These are phyloP conservation scores for Propithecus deckenii DNA, from an alignment of 2,797 vertebrate genomes.

Conservation along the genomic window DNA sequence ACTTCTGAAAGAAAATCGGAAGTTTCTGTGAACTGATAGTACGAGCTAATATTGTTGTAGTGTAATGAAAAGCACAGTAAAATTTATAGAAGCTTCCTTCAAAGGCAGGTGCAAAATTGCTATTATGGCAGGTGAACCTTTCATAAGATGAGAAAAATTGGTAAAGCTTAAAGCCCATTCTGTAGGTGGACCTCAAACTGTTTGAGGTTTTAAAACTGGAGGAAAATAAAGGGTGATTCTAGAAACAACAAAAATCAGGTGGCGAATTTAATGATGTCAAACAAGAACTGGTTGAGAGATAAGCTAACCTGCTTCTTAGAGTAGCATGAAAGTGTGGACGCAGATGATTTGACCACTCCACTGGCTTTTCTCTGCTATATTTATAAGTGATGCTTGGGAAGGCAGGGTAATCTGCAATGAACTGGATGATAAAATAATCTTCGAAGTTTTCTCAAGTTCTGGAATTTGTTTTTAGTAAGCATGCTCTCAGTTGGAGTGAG, in stretches of 20 bases:
- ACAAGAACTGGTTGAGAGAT: neutral
- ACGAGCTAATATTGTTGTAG: neutral
- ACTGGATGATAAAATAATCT: neutral
- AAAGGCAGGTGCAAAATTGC: neutral
- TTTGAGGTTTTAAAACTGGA: neutral
- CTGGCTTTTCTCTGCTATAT: neutral
- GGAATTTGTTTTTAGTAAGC: neutral
- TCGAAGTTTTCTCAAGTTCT: neutral
- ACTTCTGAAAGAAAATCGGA: neutral
- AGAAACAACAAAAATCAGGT: neutral
- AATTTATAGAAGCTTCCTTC: neutral
- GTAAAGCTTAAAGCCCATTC: neutral
- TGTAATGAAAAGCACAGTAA: neutral
- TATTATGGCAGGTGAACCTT: neutral
- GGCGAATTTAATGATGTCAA: neutral
- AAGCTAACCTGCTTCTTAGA: neutral
- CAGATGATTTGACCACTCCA: neutral
- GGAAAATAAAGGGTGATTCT: neutral
- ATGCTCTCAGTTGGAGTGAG: neutral
- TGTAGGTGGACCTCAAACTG: neutral
- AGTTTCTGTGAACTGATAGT: neutral
- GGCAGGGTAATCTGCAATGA: neutral
- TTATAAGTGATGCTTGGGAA: neutral
- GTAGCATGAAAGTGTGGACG: too few relatives aligned
- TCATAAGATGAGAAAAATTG: neutral